Base-by-base conservation (phyloP, 2,797 vertebrate genomes). In the Falco peregrinus region DNA sequence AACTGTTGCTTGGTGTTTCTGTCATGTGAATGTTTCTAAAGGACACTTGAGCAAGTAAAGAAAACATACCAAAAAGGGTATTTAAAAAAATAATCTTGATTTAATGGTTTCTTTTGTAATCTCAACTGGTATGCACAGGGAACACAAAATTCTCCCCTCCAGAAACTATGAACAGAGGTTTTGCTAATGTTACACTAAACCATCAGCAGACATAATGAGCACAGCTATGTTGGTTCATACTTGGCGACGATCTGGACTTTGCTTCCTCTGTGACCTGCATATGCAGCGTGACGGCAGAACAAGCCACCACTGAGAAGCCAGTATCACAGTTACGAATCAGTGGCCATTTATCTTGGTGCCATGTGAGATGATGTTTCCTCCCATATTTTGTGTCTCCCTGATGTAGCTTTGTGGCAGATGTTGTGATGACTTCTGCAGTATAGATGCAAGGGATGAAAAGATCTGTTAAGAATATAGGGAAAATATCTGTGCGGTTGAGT, bases 1-100 rank as follows among this genome's bases (percentile, higher is more conserved):
- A 89, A 89, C 53, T 57, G 33, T 73, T 94, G 67, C 90, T 92
- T 92, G 31, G 70, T 93, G 45, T 96, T 92, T 90, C 53, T 92
- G 78, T 69, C 60, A 17, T 2, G 15, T 74, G 33, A 76, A 77
- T 79, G 69, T 95, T 96, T 82, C 79, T 89, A 54, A 61, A 73
- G 84, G 51, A 80, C 37, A 76, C 68, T 51, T 88, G 68, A 97
- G 87, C 51, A 92, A 90, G 26, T 28, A 74, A 80, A 89, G 70
- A 61, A 84, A 84, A 75, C 39, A 4, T 70, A 84, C 33, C 45
- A 64, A 81, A 92, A 92, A 75, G 0, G 1, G 1, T 79, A 48
- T 92, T 96, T 37, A 31, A 77, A 76, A 73, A 78, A 89, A 56
- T 35, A 54, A 47, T 76, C n/a, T 74, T 77, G 26, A 78, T 95